Evolutionary conservation across 2,888 invertebrate genomes (phyloP).

Genomic region (Eristalis tenax): DNA sequence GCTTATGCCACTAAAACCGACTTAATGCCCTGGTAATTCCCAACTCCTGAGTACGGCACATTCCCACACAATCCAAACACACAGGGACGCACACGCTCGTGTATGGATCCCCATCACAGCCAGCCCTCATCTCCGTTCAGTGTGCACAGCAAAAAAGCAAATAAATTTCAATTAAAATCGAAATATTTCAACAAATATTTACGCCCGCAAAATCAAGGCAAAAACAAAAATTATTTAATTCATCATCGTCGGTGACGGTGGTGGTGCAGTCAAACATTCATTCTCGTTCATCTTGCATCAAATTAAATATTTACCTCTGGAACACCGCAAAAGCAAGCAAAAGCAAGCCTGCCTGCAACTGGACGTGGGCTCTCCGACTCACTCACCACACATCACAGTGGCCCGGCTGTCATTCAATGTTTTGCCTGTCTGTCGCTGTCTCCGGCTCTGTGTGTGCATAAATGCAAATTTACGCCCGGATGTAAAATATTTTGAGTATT

Average conservation of each 20-base stretch:
- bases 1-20: too few relatives aligned
- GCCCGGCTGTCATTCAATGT: not conserved
- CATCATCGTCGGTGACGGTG: conserved; percentile 29
- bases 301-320: conserved; percentile 58
- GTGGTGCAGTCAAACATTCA: not conserved
- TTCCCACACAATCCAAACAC: too few relatives aligned
- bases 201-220: conserved; percentile 35
- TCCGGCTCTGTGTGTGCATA: not conserved
- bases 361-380: conserved; percentile 8
- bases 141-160: conserved; percentile 18
- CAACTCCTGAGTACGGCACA: too few relatives aligned
- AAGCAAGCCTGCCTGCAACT: not conserved
- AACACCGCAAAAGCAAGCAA: not conserved
- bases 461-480: conserved; percentile 63
- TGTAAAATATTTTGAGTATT: conserved; percentile 49
- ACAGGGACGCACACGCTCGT: too few relatives aligned
- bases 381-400: not conserved
- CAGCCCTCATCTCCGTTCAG: too few relatives aligned
- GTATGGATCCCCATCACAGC: too few relatives aligned
- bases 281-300: conserved; percentile 21
- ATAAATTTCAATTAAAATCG: conserved; percentile 66
- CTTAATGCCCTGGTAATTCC: too few relatives aligned
- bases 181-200: conserved; percentile 63
- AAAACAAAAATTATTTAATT: conserved; percentile 43
- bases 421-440: not conserved